phyloP scores from a whole-genome alignment of 2,797 vertebrate genomes.

The Tokudaia muenninki region DNA sequence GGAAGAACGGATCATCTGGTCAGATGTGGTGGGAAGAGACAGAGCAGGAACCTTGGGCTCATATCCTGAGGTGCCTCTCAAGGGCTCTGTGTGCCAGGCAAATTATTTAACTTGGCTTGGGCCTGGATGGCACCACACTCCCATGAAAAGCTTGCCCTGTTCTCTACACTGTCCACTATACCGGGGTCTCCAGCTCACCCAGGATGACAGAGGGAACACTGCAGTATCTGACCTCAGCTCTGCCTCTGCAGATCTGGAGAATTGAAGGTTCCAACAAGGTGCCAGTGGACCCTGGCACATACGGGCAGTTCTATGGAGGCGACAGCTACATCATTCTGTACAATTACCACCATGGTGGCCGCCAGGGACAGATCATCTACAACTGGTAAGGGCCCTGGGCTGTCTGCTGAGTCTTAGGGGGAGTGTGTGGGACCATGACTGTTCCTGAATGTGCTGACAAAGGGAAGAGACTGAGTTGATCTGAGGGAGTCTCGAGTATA shows the following conservation, averaged over 20 bases:
- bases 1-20: rapidly evolving
- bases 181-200: background rate
- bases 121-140: no score
- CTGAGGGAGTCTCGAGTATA: background rate
- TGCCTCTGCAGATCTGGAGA: conserved; percentile 94
- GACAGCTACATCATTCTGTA: conserved; percentile 99
- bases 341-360: conserved; percentile 92
- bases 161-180: rapidly evolving
- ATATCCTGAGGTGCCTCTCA: background rate
- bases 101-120: background rate
- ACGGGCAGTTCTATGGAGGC: conserved; percentile 98
- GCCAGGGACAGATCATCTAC: conserved; percentile 97
- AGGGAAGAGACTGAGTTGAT: background rate
- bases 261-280: conserved; percentile 95
- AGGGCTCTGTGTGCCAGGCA: background rate
- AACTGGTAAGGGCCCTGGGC: conserved; percentile 92
- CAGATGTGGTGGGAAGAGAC: background rate
- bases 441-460: background rate
- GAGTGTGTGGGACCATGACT: rapidly evolving
- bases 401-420: rapidly evolving
- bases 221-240: background rate
- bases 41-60: background rate
- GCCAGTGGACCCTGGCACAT: conserved; percentile 89
- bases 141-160: background rate
- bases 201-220: background rate